Evolutionary conservation across 2,888 invertebrate genomes (phyloP).

Genomic region (Drosophila recens): DNA sequence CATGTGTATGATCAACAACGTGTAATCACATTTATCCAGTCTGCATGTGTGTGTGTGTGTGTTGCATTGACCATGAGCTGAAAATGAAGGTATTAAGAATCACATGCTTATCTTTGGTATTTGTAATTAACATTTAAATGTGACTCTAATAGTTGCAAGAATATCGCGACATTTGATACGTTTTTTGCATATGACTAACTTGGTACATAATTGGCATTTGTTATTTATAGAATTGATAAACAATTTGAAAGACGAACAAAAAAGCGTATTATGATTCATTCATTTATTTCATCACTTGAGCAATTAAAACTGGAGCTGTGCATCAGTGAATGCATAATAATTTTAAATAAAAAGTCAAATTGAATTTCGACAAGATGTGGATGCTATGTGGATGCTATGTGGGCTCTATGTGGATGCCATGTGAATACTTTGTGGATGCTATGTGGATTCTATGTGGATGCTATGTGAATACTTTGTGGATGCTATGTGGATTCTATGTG

Average conservation of each 20-base stretch:
- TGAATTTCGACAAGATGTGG: background rate
- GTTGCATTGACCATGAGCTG: slow-evolving; percentile 25
- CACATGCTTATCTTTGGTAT: slow-evolving; percentile 35
- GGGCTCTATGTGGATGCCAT: slow-evolving; percentile 2
- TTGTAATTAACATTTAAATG: slow-evolving; percentile 42
- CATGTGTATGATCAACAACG: slow-evolving; percentile 30
- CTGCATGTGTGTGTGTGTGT: background rate
- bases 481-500: slow-evolving; percentile 5
- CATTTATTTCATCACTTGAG: slow-evolving; percentile 10
- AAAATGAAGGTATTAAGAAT: slow-evolving; percentile 17
- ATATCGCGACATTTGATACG: slow-evolving; percentile 5
- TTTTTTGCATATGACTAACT: background rate
- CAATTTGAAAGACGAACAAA: background rate
- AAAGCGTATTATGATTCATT: slow-evolving; percentile 8
- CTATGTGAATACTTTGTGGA: no score
- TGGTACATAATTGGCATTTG: slow-evolving; percentile 10
- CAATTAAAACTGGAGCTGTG: slow-evolving; percentile 7
- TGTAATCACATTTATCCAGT: background rate
- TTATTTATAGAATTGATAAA: slow-evolving; percentile 32
- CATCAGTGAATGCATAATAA: background rate
- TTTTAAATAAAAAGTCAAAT: background rate
- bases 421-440: slow-evolving; percentile 1
- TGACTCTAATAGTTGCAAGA: slow-evolving; percentile 17
- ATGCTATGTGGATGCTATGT: slow-evolving; percentile 4
- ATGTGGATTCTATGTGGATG: no score